Conservation (phyloP, 2,113 vertebrate species). For the Ameiurus melas region DNA sequence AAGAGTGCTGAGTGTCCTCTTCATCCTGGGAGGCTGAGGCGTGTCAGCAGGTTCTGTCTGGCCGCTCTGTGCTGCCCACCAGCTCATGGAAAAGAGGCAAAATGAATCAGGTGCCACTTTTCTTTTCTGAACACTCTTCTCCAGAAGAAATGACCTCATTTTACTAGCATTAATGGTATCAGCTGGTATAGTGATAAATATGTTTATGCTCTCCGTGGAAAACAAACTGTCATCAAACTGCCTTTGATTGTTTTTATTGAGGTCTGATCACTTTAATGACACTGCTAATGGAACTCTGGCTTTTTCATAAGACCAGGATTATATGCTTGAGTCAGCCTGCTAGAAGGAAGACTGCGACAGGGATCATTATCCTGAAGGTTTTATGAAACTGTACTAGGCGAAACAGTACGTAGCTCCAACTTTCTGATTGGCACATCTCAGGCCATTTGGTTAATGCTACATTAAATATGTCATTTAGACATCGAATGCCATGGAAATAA, state of each 20-base stretch:
- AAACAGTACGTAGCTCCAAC: not conserved
- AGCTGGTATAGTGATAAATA: conserved; percentile 20
- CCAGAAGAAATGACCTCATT: not conserved
- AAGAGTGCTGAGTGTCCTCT: conserved; percentile 41
- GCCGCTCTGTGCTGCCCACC: not conserved
- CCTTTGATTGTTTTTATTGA: conserved; percentile 36
- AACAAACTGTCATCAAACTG: conserved; percentile 15
- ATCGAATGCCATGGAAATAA: not conserved
- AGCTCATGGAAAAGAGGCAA: conserved; percentile 7
- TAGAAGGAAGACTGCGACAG: not conserved
- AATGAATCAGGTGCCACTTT: conserved; percentile 17
- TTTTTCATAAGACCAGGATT: not conserved
- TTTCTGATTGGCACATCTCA: not conserved
- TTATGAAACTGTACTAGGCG: not conserved
- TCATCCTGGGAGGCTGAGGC: not conserved
- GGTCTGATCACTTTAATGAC: conserved; percentile 41
- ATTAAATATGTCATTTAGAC: not conserved
- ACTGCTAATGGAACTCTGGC: conserved; percentile 34
- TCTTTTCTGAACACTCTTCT: conserved; percentile 1
- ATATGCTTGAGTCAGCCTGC: not conserved
- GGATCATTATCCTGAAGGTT: not conserved
- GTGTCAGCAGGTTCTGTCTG: conserved; percentile 43
- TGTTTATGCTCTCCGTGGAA: conserved; percentile 26
- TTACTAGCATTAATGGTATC: not conserved
- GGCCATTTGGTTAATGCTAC: not conserved